Conservation (phyloP, 2,797 vertebrate species). For the Paramormyrops hopkinsi region DNA sequence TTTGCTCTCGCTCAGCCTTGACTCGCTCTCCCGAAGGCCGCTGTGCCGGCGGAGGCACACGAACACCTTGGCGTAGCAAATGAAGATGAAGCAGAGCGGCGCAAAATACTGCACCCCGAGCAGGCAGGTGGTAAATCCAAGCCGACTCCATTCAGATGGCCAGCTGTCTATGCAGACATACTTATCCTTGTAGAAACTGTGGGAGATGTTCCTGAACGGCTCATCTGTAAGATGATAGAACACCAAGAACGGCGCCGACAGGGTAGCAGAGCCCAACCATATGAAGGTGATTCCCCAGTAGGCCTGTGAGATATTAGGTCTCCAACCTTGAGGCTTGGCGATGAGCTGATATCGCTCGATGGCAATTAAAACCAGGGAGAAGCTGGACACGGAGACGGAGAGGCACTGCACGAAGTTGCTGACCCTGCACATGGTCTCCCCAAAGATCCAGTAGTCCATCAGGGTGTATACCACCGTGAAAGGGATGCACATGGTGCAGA, state of each 20-base stretch:
- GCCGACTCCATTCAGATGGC: slow-evolving; percentile 50
- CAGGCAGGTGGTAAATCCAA: slow-evolving; percentile 57
- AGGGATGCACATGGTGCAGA: slow-evolving; percentile 76
- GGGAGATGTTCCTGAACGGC: slow-evolving; percentile 55
- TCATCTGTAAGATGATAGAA: slow-evolving; percentile 56
- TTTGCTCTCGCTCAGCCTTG: slow-evolving; percentile 61
- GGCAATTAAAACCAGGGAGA: slow-evolving; percentile 78
- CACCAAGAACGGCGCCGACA: slow-evolving; percentile 57
- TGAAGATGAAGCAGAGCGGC: slow-evolving; percentile 58
- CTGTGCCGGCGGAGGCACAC: slow-evolving; percentile 59
- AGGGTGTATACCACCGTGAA: slow-evolving; percentile 77
- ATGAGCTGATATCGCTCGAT: slow-evolving; percentile 63
- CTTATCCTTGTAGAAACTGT: slow-evolving; percentile 47
- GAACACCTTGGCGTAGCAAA: slow-evolving; percentile 61
- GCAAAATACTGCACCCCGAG: slow-evolving; percentile 59
- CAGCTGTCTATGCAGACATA: slow-evolving; percentile 53
- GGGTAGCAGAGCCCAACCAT: slow-evolving; percentile 52
- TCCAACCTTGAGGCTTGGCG: slow-evolving; percentile 62
- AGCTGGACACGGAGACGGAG: slow-evolving; percentile 77
- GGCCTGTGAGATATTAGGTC: slow-evolving; percentile 52
- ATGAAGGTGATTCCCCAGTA: slow-evolving; percentile 54
- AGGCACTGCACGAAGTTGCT: slow-evolving; percentile 74
- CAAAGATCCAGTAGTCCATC: slow-evolving; percentile 80
- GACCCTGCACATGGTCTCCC: slow-evolving; percentile 74
- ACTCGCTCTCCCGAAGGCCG: slow-evolving; percentile 55